A percentile compares a stretch with the other conserved stretches of the same genome.
Evolutionary conservation across 2,113 vertebrate genomes (phyloP).

Genomic region (Eleginops maclovinus): DNA sequence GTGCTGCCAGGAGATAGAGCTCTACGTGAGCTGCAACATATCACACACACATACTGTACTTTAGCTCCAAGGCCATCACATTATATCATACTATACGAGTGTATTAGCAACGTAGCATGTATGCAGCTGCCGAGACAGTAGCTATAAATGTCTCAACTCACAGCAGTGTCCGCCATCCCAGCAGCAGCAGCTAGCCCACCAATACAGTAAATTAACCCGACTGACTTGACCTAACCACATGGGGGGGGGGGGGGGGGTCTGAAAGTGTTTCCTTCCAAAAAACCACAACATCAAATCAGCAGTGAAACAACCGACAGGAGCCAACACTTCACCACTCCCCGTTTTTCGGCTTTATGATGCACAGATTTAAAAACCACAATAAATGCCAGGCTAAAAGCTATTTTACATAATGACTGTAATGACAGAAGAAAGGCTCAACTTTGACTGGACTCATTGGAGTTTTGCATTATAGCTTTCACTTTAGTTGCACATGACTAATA

Average conservation of each 20-base stretch:
- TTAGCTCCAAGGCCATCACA: slow-evolving; percentile 41
- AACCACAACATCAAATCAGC: slow-evolving; percentile 79
- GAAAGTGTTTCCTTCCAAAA: slow-evolving; percentile 84
- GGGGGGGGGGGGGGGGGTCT: slow-evolving; percentile 87
- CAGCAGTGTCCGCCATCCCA: slow-evolving; percentile 52
- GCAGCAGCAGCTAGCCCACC: slow-evolving; percentile 58
- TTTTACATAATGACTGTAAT: background rate
- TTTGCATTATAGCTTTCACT: background rate
- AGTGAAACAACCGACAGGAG: slow-evolving; percentile 84
- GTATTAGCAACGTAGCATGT: slow-evolving; percentile 52
- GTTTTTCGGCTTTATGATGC: slow-evolving; percentile 69
- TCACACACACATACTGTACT: slow-evolving; percentile 22
- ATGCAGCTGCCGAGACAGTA: slow-evolving; percentile 23
- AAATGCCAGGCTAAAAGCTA: slow-evolving; percentile 52
- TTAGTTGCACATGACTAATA: background rate
- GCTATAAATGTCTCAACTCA: slow-evolving; percentile 68
- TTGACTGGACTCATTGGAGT: background rate
- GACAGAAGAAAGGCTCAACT: background rate
- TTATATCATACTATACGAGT: slow-evolving; percentile 54
- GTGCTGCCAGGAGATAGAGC: slow-evolving; percentile 71
- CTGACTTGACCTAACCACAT: slow-evolving; percentile 89
- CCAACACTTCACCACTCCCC: slow-evolving; percentile 82
- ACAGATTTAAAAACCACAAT: slow-evolving; percentile 82
- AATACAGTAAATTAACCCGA: slow-evolving; percentile 86
- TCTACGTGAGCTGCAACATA: slow-evolving; percentile 48